Percentiles rank a stretch among this genome's conserved stretches.
phyloP scores from a whole-genome alignment of 2,113 vertebrate genomes.

The Motacilla alba region DNA sequence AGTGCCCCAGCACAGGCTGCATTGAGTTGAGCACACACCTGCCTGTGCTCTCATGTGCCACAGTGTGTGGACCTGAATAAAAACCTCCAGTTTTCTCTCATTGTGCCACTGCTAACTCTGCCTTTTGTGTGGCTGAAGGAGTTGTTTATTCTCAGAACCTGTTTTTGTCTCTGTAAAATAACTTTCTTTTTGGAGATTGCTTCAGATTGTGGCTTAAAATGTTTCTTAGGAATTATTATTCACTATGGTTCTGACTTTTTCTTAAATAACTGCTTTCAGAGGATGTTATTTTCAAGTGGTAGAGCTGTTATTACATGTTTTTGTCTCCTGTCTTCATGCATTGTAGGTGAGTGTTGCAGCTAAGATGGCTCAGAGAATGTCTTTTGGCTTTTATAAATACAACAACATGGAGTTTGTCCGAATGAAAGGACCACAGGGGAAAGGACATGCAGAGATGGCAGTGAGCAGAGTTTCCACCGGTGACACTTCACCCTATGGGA shows the following conservation, averaged over 20 bases:
- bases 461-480: conserved; percentile 94
- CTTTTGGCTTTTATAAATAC: conserved; percentile 97
- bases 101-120: neutral
- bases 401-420: conserved; percentile 99
- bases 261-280: neutral
- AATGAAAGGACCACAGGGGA: conserved; percentile 98
- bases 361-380: conserved; percentile 98
- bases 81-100: neutral
- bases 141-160: neutral
- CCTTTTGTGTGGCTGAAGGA: neutral
- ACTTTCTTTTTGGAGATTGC: neutral
- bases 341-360: conserved; percentile 94
- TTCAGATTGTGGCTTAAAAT: neutral
- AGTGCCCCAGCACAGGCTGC: neutral
- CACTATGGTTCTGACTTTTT: neutral
- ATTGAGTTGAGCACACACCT: neutral
- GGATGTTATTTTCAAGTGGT: neutral
- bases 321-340: neutral
- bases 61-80: neutral
- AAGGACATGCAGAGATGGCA: conserved; percentile 97
- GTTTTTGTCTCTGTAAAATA: neutral
- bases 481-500: conserved; percentile 91
- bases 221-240: neutral
- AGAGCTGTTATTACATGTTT: neutral
- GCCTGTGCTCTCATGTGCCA: neutral